Base-by-base conservation (phyloP, 2,797 vertebrate genomes). In the Orientallactaga sibirica region DNA sequence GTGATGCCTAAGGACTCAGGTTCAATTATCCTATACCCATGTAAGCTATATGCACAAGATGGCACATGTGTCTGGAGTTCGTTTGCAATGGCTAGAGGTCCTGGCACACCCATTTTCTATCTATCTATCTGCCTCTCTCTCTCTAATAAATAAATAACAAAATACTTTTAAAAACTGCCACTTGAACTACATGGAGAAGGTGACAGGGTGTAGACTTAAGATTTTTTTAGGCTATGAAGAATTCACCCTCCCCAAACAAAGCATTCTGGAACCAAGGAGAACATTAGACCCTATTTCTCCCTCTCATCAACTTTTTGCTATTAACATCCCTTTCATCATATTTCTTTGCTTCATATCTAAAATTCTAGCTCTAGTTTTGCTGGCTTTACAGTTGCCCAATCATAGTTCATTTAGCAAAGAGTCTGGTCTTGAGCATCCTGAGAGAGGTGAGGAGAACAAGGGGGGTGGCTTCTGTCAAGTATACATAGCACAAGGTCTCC, bases 211-310 rank as follows among this genome's bases (percentile, higher is more conserved):
- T 52, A 15, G 22, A 37, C 55, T 22, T 15, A n/a, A 22, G 58
- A 9, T 41, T n/a, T 55, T 6, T 55, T 37, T 11, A 29, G 68
- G 15, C 0, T 22, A 6, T 67, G 22, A 37, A 15, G 15, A 6
- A 81, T 29, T n/a, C 15, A n/a, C 37, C 52, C 27, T 73, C 55
- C 27, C 27, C 24, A 80, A n/a, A 25, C 14, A 74, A 66, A 27
- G n/a, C 22, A 19, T 2, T 15, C 61, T 75, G n/a, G 3, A 27
- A 70, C 22, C 14, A 73, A 6, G 19, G 24, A 18, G 37, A 11
- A n/a, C 7, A 14, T 4, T n/a, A 29, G 55, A n/a, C 1, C 1
- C 25, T 3, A 27, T 5, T 4, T 55, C 15, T 6, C 43, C 41
- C 22, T 83, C 58, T 41, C 25, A 37, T 27, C n/a, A 22, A n/a